Evolutionary conservation across 2,113 vertebrate genomes (phyloP).

Genomic region (Malurus alboscapulatus): DNA sequence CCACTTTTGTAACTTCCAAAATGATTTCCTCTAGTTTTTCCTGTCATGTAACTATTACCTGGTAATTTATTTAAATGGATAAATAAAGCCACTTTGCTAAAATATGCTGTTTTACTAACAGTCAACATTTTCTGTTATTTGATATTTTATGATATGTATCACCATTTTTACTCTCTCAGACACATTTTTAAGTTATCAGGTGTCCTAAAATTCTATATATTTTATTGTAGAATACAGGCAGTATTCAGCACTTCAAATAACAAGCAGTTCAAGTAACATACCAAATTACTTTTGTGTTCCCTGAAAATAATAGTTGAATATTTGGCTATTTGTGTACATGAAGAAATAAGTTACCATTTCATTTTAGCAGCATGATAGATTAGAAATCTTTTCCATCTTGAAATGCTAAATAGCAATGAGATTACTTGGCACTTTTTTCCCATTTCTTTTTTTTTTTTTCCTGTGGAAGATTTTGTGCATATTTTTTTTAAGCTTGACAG

Average conservation of each 20-base stretch:
- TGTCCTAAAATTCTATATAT: not conserved
- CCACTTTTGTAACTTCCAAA: not conserved
- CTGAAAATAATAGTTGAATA: not conserved
- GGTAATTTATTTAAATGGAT: not conserved
- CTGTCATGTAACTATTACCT: not conserved
- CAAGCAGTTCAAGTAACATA: not conserved
- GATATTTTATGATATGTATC: not conserved
- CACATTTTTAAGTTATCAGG: not conserved
- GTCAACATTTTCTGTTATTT: not conserved
- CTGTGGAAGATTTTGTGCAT: not conserved
- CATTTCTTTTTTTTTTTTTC: constrained; percentile 60
- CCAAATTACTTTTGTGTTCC: not conserved
- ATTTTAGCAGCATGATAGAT: constrained; percentile 34
- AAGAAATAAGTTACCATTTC: constrained; percentile 25
- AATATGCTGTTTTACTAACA: not conserved
- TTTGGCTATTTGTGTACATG: not conserved
- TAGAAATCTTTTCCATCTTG: constrained; percentile 27
- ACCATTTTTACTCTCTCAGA: not conserved
- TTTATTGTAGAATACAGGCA: not conserved
- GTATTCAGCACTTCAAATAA: not conserved
- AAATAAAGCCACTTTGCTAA: not conserved
- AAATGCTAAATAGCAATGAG: constrained; percentile 45
- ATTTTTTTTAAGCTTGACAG: not conserved
- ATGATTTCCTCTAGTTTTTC: not conserved
- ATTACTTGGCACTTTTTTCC: not conserved